Conservation (phyloP, 2,797 vertebrate species). For the Onychomys arenicola region DNA sequence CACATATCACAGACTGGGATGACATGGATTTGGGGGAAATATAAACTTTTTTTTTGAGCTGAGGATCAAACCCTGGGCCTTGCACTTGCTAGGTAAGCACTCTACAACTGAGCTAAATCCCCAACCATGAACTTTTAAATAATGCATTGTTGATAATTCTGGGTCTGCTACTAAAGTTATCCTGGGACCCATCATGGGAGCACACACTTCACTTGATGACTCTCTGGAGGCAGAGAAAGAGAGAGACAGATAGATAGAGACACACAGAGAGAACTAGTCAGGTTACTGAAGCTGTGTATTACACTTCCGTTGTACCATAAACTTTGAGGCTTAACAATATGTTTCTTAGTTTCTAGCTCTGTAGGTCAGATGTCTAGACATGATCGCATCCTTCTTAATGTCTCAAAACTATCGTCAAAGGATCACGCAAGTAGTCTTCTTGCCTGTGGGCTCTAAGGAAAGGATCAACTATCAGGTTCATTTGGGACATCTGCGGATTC, state of each 20-base stretch:
- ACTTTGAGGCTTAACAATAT: background rate
- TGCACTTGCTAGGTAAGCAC: too few relatives aligned
- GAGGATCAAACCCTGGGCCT: too few relatives aligned
- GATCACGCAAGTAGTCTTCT: background rate
- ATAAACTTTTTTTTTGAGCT: background rate
- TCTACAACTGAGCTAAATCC: too few relatives aligned
- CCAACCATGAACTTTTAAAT: background rate
- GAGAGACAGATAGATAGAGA: background rate
- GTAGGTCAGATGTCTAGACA: background rate
- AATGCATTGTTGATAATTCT: background rate
- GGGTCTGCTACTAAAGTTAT: background rate
- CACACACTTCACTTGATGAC: background rate
- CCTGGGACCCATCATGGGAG: background rate
- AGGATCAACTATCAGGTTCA: background rate
- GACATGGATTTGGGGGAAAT: background rate
- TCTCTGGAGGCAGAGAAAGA: background rate
- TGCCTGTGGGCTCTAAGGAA: background rate
- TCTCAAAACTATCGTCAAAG: background rate
- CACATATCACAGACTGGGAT: background rate
- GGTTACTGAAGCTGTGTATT: background rate
- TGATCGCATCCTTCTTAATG: background rate
- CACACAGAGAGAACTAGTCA: background rate
- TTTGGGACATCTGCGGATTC: background rate
- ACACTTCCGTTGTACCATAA: background rate
- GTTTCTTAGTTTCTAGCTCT: background rate